Base-by-base conservation (phyloP, 2,888 invertebrate genomes). In the Coenonympha arcania region DNA sequence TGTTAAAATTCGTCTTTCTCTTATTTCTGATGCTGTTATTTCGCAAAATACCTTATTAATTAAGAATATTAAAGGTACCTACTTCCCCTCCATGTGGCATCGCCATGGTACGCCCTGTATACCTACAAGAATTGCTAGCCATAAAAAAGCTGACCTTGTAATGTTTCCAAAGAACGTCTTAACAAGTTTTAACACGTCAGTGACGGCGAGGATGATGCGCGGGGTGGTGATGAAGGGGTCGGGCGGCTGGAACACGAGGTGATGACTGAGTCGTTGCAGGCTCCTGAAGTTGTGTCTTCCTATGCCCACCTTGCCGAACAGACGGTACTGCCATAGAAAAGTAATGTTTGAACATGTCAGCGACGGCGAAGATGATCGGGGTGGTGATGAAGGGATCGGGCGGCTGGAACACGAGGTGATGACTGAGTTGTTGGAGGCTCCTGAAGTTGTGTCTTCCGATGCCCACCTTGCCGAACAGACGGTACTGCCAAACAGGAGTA, bases 231-330 rank as follows among this genome's bases (percentile, higher is more conserved):
- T 3, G 41, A 61, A 57, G 19, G 57, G 43, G 4, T 59, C 50
- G 0, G 64, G 64, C 1, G 79, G 76, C 20, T 67, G 59, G 68
- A 63, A 82, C 15, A 85, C 72, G 36, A 62, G 50, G 54, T 77
- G 78, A 5, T 61, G 63, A 13, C 52, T 61, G 1, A 76, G 15
- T 6, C 65, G 60, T 65, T 88, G 88, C 3, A 76, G 62, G 1
- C 78, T 76, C 22, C 88, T 66, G 66, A 76, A 83, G 73, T 88
- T 88, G 63, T 79, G 71, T 0, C 73, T 65, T 0, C 75, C 75
- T 2, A 68, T 59, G 26, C 76, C 74, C 1, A 77, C 62, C 28
- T 73, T 72, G 41, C 66, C 66, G 62, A 84, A 75, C 0, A 64
- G 19, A 0, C 70, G 71, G 63, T 79, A 82, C 82, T 83, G 66